phyloP scores from a whole-genome alignment of 2,797 vertebrate species.

The Cynopterus sphinx region DNA sequence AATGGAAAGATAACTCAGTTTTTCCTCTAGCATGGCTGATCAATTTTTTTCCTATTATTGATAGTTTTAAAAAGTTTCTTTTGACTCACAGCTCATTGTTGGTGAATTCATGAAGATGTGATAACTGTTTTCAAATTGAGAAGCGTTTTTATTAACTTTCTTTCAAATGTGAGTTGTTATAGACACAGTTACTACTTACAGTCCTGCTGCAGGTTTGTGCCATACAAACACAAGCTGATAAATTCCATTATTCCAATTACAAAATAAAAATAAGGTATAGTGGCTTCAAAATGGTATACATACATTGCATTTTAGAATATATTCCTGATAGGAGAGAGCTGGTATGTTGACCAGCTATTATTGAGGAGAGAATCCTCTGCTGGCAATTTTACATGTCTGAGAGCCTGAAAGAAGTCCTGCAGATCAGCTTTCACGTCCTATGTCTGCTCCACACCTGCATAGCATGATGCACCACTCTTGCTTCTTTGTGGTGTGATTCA shows the following conservation, averaged over 20 bases:
- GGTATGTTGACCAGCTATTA: background rate
- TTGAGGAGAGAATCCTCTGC: background rate
- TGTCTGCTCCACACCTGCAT: background rate
- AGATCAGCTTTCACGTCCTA: background rate
- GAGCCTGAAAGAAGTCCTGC: background rate
- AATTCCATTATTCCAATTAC: background rate
- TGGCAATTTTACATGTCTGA: background rate
- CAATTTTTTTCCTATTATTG: background rate
- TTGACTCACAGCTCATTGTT: background rate
- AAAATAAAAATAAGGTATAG: background rate
- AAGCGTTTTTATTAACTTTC: background rate
- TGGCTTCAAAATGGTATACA: background rate
- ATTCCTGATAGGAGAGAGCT: background rate
- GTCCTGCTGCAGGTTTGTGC: background rate
- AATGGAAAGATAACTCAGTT: background rate
- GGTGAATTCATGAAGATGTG: background rate
- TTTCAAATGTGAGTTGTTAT: background rate
- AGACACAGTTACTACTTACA: background rate
- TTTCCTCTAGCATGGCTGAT: background rate
- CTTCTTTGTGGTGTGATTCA: background rate
- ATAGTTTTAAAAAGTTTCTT: background rate
- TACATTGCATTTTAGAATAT: background rate
- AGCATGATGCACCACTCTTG: background rate
- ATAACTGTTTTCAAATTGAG: background rate
- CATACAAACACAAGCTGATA: background rate